Evolutionary conservation across 2,888 invertebrate genomes (phyloP).

Genomic region (Standfussiana lucernea): DNA sequence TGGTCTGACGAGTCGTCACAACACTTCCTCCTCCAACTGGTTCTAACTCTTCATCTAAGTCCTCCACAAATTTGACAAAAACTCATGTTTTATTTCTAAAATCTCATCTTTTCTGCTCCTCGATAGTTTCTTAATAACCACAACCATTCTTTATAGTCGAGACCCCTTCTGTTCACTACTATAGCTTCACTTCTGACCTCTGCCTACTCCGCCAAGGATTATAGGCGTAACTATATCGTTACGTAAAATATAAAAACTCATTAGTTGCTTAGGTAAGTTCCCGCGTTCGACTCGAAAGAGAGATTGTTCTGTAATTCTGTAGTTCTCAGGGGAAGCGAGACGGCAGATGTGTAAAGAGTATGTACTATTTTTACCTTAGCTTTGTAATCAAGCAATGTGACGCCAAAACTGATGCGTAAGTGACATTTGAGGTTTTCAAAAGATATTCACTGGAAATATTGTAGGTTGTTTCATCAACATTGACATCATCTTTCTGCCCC

Average conservation of each 20-base stretch:
- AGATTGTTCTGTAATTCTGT: constrained; percentile 64
- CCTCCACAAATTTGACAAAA: not conserved
- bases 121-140: not conserved
- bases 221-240: constrained; percentile 49
- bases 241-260: constrained; percentile 65
- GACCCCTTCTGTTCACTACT: not conserved
- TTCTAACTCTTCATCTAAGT: not conserved
- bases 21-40: not conserved
- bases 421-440: constrained; percentile 52
- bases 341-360: constrained; percentile 51
- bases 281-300: constrained; percentile 60
- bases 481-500: too few relatives aligned
- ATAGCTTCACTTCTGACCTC: constrained; percentile 34
- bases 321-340: constrained; percentile 63
- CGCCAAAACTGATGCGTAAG: constrained; percentile 52
- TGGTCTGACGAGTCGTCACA: not conserved
- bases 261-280: constrained; percentile 60
- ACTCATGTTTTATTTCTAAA: not conserved
- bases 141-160: not conserved
- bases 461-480: too few relatives aligned
- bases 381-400: constrained; percentile 57
- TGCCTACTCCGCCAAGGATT: constrained; percentile 54
- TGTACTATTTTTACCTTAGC: constrained; percentile 58
- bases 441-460: constrained; percentile 50
- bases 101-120: not conserved